Percentiles rank a stretch among this genome's conserved stretches.
Evolutionary conservation across 2,797 vertebrate species (phyloP).

Genomic region (Epinephelus malabaricus): DNA sequence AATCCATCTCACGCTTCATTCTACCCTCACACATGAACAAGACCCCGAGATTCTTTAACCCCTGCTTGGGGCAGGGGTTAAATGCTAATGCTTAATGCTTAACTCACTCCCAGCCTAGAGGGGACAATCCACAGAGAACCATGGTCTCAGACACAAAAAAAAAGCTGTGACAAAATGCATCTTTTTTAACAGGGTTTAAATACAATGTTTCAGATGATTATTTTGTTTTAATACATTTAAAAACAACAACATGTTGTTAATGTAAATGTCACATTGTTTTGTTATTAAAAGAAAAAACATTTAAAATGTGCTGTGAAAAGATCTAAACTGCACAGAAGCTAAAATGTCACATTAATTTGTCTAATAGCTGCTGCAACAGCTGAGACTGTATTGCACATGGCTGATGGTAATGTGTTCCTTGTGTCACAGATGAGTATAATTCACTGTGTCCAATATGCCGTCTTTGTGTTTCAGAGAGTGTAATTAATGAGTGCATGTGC

Average conservation of each 20-base stretch:
- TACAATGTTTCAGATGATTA: too few species aligned
- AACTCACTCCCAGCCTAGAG: too few species aligned
- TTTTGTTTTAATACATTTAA: too few species aligned
- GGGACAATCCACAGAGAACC: too few species aligned
- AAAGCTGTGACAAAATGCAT: too few species aligned
- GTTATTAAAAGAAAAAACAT: neutral
- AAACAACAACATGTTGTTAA: neutral
- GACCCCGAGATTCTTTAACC: too few species aligned
- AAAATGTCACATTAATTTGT: neutral
- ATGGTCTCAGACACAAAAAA: too few species aligned
- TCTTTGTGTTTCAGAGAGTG: conserved; percentile 5
- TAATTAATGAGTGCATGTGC: conserved; percentile 38
- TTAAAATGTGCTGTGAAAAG: neutral
- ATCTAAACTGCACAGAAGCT: neutral
- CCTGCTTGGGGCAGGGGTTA: too few species aligned
- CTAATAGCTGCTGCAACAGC: neutral
- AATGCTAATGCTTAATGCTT: too few species aligned
- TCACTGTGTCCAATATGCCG: accelerated
- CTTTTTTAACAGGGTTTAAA: too few species aligned
- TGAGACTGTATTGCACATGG: neutral
- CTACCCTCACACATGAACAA: too few species aligned
- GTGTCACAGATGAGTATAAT: conserved; percentile 29
- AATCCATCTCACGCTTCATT: too few species aligned
- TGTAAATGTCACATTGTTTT: neutral
- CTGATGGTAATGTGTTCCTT: neutral